Percentiles rank a stretch among this genome's conserved stretches.
Evolutionary conservation across 1,140 invertebrate genomes (phyloP).

Genomic region (Eumaeus atala): DNA sequence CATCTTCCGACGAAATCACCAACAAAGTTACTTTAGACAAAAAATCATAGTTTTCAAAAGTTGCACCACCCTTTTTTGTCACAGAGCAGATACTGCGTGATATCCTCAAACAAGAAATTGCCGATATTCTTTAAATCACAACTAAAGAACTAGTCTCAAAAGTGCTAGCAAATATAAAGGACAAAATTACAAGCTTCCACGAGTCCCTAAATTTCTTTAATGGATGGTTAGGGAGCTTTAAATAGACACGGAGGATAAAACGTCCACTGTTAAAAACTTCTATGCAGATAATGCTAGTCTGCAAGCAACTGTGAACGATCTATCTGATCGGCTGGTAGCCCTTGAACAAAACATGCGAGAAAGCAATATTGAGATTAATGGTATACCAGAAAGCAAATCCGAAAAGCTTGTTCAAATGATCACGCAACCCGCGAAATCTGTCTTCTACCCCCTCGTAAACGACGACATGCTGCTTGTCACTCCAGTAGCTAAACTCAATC

Average conservation of each 20-base stretch:
- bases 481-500: not conserved
- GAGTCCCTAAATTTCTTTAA: too few relatives aligned
- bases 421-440: not conserved
- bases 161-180: not conserved
- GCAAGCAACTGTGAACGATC: too few relatives aligned
- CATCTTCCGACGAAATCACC: not conserved
- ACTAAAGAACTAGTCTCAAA: not conserved
- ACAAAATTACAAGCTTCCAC: not conserved
- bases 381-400: not conserved
- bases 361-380: not conserved
- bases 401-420: not conserved
- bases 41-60: not conserved
- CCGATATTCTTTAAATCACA: not conserved
- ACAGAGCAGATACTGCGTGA: not conserved
- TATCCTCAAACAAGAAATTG: slow-evolving; percentile 2
- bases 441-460: not conserved
- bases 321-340: too few relatives aligned
- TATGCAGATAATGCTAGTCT: too few relatives aligned
- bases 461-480: not conserved
- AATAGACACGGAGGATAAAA: too few relatives aligned
- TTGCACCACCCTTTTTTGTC: not conserved
- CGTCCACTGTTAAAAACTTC: too few relatives aligned
- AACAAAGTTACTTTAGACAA: not conserved
- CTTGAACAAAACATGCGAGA: too few relatives aligned
- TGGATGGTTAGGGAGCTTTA: too few relatives aligned